phyloP scores from a whole-genome alignment of 2,113 vertebrate species.

The Trochalopteron elliotii region DNA sequence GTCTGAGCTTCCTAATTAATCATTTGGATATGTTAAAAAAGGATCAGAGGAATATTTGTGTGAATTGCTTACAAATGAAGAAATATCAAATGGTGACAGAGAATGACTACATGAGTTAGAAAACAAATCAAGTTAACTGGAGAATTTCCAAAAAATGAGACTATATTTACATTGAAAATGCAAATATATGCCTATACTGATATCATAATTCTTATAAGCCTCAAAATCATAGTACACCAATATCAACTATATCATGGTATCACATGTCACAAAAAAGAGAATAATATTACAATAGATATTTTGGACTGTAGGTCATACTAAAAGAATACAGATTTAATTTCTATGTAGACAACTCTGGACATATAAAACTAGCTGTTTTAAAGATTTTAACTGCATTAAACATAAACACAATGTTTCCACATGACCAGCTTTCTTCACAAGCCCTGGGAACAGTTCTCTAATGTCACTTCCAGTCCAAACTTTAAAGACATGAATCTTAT shows the following conservation, averaged over 20 bases:
- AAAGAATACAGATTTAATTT: slow-evolving; percentile 6
- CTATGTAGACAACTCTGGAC: neutral
- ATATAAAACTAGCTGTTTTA: neutral
- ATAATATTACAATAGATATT: neutral
- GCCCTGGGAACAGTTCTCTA: slow-evolving; percentile 31
- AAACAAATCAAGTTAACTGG: neutral
- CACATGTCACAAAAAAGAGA: neutral
- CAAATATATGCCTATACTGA: neutral
- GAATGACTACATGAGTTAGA: neutral
- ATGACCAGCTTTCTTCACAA: slow-evolving; percentile 16
- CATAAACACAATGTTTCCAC: slow-evolving; percentile 18
- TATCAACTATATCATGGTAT: neutral
- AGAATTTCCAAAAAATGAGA: neutral
- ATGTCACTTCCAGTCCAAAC: slow-evolving; percentile 49
- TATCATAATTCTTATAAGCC: neutral
- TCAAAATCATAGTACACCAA: neutral
- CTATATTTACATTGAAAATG: neutral
- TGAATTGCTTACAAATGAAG: neutral
- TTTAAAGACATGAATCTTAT: slow-evolving; percentile 58
- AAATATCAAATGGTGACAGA: neutral
- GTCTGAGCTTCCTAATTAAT: neutral
- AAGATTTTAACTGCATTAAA: neutral
- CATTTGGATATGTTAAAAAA: neutral
- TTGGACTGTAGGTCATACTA: neutral
- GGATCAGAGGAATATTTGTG: neutral